phyloP scores from a whole-genome alignment of 53 echinoderm and acorn worm species.

The Apostichopus leukothele region DNA sequence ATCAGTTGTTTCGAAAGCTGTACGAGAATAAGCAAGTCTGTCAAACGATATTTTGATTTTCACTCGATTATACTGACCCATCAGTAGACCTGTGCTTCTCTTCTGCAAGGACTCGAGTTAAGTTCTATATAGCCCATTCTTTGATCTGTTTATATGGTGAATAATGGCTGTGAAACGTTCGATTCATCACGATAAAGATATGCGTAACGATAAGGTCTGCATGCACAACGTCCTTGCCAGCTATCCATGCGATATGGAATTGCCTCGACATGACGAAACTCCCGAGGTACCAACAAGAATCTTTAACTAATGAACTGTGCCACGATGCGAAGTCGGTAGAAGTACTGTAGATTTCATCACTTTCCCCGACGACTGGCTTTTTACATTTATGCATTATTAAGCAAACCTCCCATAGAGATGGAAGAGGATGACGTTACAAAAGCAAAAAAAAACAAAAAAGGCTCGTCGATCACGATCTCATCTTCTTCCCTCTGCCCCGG shows the following conservation, averaged over 20 bases:
- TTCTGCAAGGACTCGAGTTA: too few relatives aligned
- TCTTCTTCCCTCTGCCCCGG: neutral
- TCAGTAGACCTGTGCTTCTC: too few relatives aligned
- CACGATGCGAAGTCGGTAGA: neutral
- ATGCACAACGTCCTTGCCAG: neutral
- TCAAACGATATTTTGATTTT: too few relatives aligned
- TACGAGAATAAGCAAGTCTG: too few relatives aligned
- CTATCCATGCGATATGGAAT: neutral
- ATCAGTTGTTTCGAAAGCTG: too few relatives aligned
- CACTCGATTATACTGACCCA: too few relatives aligned
- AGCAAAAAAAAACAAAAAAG: neutral
- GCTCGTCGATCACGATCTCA: neutral
- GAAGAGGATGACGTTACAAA: too few relatives aligned
- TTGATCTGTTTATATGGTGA: too few relatives aligned
- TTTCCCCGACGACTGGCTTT: neutral
- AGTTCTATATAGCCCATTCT: too few relatives aligned
- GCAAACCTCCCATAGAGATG: neutral
- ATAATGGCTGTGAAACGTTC: too few relatives aligned
- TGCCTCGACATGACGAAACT: neutral
- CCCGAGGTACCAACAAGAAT: neutral
- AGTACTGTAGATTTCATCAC: neutral
- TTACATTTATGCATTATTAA: constrained; percentile 31
- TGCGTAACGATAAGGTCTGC: neutral
- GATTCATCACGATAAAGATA: neutral
- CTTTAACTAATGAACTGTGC: neutral